Evolutionary conservation across 1,140 invertebrate species (phyloP).

Genomic region (Ceratina calcarata): DNA sequence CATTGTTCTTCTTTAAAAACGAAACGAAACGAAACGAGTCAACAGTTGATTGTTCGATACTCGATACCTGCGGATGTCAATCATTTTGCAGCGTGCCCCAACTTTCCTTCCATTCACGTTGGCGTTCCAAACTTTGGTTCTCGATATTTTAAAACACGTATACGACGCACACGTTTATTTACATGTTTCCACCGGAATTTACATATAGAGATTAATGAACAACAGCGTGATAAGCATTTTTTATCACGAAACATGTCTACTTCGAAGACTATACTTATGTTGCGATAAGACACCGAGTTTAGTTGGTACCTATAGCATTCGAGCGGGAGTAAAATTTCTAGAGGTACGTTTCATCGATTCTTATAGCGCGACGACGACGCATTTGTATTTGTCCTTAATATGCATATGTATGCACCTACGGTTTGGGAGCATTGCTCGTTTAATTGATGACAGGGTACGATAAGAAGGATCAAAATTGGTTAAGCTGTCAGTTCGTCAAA

Average conservation of each 20-base stretch:
- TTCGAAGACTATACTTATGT: neutral
- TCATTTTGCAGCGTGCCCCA: neutral
- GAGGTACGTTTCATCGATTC: slow-evolving; percentile 16
- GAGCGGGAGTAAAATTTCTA: slow-evolving; percentile 11
- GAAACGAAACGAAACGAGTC: neutral
- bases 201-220: neutral
- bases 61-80: neutral
- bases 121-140: neutral
- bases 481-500: too few relatives aligned
- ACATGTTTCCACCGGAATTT: neutral
- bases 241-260: slow-evolving; percentile 18
- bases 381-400: neutral
- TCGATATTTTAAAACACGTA: neutral
- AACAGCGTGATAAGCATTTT: slow-evolving; percentile 15
- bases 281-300: neutral
- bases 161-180: too few relatives aligned
- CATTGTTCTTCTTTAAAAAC: slow-evolving; percentile 1
- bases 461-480: too few relatives aligned
- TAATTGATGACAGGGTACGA: too few relatives aligned
- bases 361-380: neutral
- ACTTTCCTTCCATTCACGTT: too few relatives aligned
- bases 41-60: neutral
- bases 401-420: neutral
- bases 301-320: too few relatives aligned
- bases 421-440: too few relatives aligned